Conservation (phyloP, 2,797 vertebrate species). For the Ambastaia sidthimunki region DNA sequence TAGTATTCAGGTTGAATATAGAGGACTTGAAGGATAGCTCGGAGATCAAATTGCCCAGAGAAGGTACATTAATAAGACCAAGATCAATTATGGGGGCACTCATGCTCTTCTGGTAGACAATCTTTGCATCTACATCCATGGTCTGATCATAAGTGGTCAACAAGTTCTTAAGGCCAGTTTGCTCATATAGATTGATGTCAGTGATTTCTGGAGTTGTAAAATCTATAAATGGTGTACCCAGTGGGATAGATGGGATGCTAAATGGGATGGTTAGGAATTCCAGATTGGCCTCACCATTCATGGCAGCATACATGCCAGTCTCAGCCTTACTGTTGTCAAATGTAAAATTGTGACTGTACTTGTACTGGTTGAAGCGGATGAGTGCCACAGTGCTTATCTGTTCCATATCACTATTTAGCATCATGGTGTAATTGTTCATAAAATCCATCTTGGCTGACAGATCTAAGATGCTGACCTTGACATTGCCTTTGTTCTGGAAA, state of each 20-base stretch:
- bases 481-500: constrained; percentile 86
- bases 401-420: constrained; percentile 79
- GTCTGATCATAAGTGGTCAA: constrained; percentile 87
- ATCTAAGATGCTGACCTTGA: constrained; percentile 77
- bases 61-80: constrained; percentile 79
- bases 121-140: constrained; percentile 82
- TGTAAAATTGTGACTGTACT: constrained; percentile 82
- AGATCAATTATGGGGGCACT: constrained; percentile 75
- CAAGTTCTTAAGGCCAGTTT: constrained; percentile 82
- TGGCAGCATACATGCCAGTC: constrained; percentile 72
- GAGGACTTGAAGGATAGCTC: constrained; percentile 92
- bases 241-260: constrained; percentile 78
- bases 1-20: constrained; percentile 85
- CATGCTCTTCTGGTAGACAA: constrained; percentile 87
- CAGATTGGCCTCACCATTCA: constrained; percentile 87
- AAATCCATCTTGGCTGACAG: constrained; percentile 86
- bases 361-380: constrained; percentile 87
- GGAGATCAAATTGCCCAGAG: constrained; percentile 85
- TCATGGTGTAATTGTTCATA: constrained; percentile 84
- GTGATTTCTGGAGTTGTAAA: constrained; percentile 78
- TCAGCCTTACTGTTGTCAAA: constrained; percentile 79
- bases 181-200: constrained; percentile 86
- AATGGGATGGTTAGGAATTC: constrained; percentile 87
- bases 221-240: constrained; percentile 75
- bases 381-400: constrained; percentile 78